Evolutionary conservation across 2,113 vertebrate species (phyloP).

Genomic region (Petromus typicus): DNA sequence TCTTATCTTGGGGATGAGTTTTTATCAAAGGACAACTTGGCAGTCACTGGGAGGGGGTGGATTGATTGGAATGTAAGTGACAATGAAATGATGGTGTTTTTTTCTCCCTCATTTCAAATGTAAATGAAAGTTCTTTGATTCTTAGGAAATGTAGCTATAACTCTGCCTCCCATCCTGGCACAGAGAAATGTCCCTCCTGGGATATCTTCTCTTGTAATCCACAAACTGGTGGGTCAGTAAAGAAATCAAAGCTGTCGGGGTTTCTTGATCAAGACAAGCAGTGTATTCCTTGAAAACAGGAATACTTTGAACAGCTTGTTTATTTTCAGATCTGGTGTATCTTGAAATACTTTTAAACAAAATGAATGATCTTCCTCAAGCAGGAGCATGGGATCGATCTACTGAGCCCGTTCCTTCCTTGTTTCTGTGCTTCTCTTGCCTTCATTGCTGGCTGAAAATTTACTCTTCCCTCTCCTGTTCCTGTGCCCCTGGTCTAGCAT

Average conservation of each 20-base stretch:
- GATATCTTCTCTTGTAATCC: neutral
- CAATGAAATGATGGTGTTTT: constrained; percentile 67
- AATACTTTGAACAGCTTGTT: neutral
- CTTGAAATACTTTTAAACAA: neutral
- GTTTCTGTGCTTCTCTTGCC: neutral
- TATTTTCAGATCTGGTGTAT: neutral
- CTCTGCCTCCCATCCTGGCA: neutral
- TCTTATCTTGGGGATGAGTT: constrained; percentile 60
- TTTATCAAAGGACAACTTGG: constrained; percentile 70
- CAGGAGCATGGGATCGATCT: neutral
- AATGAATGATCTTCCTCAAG: neutral
- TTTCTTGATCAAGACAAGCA: neutral
- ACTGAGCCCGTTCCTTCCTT: neutral
- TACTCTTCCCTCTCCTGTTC: neutral
- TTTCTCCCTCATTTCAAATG: constrained; percentile 61
- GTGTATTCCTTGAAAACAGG: neutral
- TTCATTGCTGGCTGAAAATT: neutral
- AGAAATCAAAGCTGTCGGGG: neutral
- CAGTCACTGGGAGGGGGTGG: constrained; percentile 40
- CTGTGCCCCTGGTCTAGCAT: neutral
- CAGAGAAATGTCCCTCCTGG: neutral
- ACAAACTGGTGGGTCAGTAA: neutral
- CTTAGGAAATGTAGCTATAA: constrained; percentile 35
- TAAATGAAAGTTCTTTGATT: constrained; percentile 72
- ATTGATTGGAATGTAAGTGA: constrained; percentile 73